Percentiles rank a stretch among this genome's conserved stretches.
Evolutionary conservation across 2,888 invertebrate species (phyloP).

Genomic region (Amblyjoppa fuscipennis): DNA sequence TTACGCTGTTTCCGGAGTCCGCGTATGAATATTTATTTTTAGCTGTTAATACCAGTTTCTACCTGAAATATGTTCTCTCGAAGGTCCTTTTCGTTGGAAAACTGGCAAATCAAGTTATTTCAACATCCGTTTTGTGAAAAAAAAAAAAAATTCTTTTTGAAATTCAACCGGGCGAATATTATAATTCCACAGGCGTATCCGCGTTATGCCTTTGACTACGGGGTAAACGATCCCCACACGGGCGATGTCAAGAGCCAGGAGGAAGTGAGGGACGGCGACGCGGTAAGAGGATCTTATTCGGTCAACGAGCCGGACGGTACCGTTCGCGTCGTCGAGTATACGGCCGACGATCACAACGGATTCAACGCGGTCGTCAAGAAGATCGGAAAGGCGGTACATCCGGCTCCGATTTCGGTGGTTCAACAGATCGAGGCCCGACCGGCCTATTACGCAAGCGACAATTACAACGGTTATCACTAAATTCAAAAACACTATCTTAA

Average conservation of each 20-base stretch:
- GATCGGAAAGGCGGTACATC: constrained; percentile 79
- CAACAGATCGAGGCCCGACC: constrained; percentile 43
- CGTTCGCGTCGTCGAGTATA: constrained; percentile 80
- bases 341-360: constrained; percentile 80
- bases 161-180: background rate
- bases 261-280: constrained; percentile 79
- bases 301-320: constrained; percentile 81
- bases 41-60: background rate
- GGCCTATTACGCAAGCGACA: constrained; percentile 47
- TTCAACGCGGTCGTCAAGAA: constrained; percentile 81
- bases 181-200: constrained; percentile 76
- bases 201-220: constrained; percentile 79
- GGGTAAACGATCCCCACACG: constrained; percentile 80
- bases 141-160: constrained; percentile 13
- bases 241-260: constrained; percentile 81
- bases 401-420: constrained; percentile 55
- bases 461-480: constrained; percentile 57
- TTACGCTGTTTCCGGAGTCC: background rate
- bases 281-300: constrained; percentile 79
- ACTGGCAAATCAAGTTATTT: background rate
- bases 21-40: background rate
- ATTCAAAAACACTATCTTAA: background rate
- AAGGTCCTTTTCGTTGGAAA: background rate
- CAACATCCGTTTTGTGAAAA: background rate
- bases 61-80: background rate